A percentile compares a stretch with the other conserved stretches of the same genome.
Conservation (phyloP, 2,113 vertebrate genomes). For the Marcusenius ussheri region DNA sequence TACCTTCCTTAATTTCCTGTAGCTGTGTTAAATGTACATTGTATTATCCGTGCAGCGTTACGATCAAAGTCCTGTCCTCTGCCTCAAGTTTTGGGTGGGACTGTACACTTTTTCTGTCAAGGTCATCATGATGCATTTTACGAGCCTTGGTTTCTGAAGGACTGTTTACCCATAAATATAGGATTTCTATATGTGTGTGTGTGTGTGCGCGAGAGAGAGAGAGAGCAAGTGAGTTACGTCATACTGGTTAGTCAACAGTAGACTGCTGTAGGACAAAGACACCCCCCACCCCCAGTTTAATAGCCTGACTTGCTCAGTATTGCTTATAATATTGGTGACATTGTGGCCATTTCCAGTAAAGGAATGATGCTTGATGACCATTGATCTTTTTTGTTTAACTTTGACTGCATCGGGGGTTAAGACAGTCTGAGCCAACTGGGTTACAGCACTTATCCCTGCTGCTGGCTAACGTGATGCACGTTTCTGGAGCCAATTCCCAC, state of each 20-base stretch:
- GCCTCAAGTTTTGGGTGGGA: neutral
- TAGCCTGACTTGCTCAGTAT: neutral
- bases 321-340: neutral
- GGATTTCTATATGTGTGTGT: neutral
- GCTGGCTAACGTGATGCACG: neutral
- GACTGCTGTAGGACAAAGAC: neutral
- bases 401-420: neutral
- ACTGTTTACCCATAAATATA: neutral
- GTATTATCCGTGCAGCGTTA: neutral
- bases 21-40: neutral
- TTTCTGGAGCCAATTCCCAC: neutral
- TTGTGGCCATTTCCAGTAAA: neutral
- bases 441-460: neutral
- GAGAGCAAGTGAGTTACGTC: neutral
- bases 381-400: neutral
- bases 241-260: neutral
- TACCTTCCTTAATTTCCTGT: neutral
- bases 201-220: too few relatives aligned
- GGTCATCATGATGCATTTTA: neutral
- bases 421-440: neutral
- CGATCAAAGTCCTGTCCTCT: neutral
- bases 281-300: neutral
- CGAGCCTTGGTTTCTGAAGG: neutral
- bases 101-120: neutral
- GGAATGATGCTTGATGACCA: neutral